A percentile compares a stretch with the other conserved stretches of the same genome.
Conservation (phyloP, 2,888 invertebrate genomes). For the Adela reaumurella region DNA sequence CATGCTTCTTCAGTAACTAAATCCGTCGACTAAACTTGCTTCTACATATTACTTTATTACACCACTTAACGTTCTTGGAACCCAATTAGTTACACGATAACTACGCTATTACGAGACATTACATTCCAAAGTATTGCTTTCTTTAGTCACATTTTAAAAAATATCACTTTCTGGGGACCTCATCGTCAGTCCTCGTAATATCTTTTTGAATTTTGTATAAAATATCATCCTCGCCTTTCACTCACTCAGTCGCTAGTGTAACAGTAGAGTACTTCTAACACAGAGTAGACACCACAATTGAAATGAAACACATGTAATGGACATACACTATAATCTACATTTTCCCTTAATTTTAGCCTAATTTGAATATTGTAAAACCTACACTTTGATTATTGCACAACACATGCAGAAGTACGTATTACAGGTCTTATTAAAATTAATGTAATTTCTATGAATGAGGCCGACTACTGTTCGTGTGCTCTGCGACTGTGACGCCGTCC, state of each 20-base stretch:
- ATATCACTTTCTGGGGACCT: slow-evolving; percentile 55
- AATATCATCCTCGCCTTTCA: slow-evolving; percentile 40
- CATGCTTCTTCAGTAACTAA: no score
- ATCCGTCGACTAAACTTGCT: no score
- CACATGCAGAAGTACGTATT: slow-evolving; percentile 50
- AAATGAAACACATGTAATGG: slow-evolving; percentile 52
- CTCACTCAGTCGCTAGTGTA: slow-evolving; percentile 47
- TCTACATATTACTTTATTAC: no score
- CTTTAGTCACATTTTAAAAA: slow-evolving; percentile 69
- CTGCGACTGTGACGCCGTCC: no score
- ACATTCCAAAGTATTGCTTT: slow-evolving; percentile 75
- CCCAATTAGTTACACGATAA: background rate
- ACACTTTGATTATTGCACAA: slow-evolving; percentile 48
- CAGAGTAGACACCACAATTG: slow-evolving; percentile 54
- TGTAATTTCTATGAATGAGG: background rate
- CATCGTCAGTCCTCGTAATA: slow-evolving; percentile 17
- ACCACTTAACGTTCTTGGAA: background rate
- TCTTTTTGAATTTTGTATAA: slow-evolving; percentile 33
- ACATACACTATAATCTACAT: slow-evolving; percentile 47
- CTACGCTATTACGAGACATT: slow-evolving; percentile 25
- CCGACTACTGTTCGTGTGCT: no score
- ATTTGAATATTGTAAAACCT: slow-evolving; percentile 28
- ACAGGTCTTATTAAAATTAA: background rate
- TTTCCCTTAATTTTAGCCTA: slow-evolving; percentile 21
- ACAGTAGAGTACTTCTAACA: slow-evolving; percentile 40